Percentiles rank a stretch among this genome's conserved stretches.
Evolutionary conservation across 2,113 vertebrate species (phyloP).

Genomic region (Camelus dromedarius): DNA sequence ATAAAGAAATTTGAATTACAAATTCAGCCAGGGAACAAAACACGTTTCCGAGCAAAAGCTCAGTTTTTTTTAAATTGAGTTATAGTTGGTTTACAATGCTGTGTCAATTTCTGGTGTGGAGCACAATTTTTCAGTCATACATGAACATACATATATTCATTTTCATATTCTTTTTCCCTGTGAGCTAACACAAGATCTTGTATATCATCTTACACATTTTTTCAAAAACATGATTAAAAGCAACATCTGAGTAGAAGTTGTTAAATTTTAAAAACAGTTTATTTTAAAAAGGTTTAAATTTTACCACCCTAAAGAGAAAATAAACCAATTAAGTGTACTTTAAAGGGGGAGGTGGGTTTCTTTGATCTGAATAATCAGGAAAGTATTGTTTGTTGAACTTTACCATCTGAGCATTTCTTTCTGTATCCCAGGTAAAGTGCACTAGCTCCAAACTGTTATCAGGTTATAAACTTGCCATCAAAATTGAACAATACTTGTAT

Average conservation of each 20-base stretch:
- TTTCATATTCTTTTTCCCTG: no score
- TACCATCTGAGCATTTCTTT: background rate
- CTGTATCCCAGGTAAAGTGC: conserved; percentile 29
- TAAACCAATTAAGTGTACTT: conserved; percentile 42
- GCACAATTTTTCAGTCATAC: no score
- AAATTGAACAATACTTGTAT: conserved; percentile 31
- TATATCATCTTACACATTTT: conserved; percentile 37
- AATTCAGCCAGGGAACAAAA: conserved; percentile 67
- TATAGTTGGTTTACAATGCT: no score
- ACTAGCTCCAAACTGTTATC: background rate
- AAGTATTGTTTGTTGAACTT: background rate
- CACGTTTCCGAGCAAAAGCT: background rate
- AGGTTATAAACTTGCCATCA: conserved; percentile 14
- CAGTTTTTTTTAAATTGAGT: conserved; percentile 53
- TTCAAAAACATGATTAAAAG: conserved; percentile 47
- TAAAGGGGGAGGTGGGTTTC: background rate
- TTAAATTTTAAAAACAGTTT: conserved; percentile 59
- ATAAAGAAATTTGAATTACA: conserved; percentile 62
- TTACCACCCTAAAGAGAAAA: conserved; percentile 47
- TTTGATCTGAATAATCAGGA: conserved; percentile 10
- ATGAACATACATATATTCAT: no score
- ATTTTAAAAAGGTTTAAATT: conserved; percentile 62
- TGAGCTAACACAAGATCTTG: no score
- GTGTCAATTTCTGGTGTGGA: no score
- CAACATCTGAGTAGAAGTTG: conserved; percentile 72